These are phyloP conservation scores for Prunella strophiata DNA, from an alignment of 2,797 vertebrate genomes.

Conservation along the genomic window DNA sequence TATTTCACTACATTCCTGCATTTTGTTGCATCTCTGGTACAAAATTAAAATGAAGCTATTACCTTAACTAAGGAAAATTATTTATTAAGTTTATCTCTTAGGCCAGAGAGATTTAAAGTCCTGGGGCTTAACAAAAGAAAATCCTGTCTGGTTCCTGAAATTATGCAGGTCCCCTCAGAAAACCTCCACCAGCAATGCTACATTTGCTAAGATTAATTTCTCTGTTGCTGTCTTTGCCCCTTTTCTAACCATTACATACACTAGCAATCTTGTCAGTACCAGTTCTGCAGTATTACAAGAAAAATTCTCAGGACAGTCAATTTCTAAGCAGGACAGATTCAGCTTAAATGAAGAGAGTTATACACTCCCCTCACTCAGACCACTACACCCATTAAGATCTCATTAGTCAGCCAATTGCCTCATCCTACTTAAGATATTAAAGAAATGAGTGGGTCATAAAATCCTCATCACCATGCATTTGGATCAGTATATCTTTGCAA, in stretches of 20 bases:
- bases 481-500: conserved; percentile 9
- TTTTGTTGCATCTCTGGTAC: background rate
- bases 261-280: background rate
- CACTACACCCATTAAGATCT: conserved; percentile 52
- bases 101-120: background rate
- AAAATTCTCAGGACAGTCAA: background rate
- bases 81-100: background rate
- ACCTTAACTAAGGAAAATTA: background rate
- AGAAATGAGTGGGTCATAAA: conserved; percentile 57
- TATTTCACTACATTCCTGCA: background rate
- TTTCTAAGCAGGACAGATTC: conserved; percentile 23
- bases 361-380: conserved; percentile 20
- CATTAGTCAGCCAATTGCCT: conserved; percentile 59
- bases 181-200: background rate
- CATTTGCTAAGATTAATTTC: background rate
- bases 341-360: conserved; percentile 31
- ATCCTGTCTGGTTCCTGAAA: background rate
- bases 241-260: background rate
- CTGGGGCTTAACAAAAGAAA: background rate
- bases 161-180: background rate
- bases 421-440: conserved; percentile 55
- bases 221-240: background rate
- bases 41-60: background rate
- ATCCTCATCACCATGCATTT: conserved; percentile 50
- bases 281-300: background rate